Conservation (phyloP, 2,888 invertebrate genomes). For the Tinea trinotella region DNA sequence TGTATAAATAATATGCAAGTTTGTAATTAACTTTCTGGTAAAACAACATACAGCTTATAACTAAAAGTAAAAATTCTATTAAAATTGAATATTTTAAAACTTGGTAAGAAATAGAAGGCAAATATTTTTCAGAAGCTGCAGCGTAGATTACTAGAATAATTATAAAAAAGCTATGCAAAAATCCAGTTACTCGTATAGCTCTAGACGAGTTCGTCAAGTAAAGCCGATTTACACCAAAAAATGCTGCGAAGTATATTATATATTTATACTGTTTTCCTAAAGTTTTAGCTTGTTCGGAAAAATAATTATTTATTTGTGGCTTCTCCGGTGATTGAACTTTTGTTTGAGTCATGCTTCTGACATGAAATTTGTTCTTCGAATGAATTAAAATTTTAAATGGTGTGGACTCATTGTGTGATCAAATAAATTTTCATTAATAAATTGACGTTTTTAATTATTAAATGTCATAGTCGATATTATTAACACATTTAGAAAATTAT, state of each 20-base stretch:
- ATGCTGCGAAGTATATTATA: not conserved
- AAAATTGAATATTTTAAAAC: conserved; percentile 1
- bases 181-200: not conserved
- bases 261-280: not conserved
- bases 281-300: not conserved
- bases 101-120: not conserved
- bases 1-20: not conserved
- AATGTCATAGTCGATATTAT: no score
- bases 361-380: not conserved
- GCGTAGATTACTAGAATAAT: not conserved
- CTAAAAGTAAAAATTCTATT: not conserved
- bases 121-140: not conserved
- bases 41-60: not conserved
- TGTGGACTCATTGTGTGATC: no score
- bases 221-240: not conserved
- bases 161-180: not conserved
- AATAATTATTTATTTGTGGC: not conserved
- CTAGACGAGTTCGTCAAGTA: not conserved
- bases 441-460: no score
- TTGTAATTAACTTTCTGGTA: conserved; percentile 4
- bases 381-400: no score
- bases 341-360: not conserved
- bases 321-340: not conserved
- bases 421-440: no score
- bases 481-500: no score